phyloP scores from a whole-genome alignment of 1,140 invertebrate genomes.

The Ruditapes philippinarum region DNA sequence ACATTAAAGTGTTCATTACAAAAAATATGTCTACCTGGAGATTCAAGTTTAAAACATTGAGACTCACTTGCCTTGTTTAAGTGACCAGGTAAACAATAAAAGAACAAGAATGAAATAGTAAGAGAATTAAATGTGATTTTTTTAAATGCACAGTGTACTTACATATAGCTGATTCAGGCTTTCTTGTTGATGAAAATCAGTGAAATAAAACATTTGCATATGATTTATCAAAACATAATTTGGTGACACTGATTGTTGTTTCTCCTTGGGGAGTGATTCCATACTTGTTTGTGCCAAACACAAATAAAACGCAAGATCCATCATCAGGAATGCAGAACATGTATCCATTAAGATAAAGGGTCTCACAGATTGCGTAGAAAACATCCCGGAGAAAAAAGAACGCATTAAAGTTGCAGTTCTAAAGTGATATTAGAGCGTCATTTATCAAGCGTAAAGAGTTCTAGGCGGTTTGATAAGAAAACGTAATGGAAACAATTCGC shows the following conservation, averaged over 20 bases:
- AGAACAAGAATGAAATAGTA: too few species aligned
- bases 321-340: conserved; percentile 9
- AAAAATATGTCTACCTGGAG: too few species aligned
- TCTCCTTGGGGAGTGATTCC: not conserved
- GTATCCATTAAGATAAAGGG: not conserved
- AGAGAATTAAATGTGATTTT: too few species aligned
- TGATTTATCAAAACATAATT: conserved; percentile 13
- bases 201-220: too few species aligned
- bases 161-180: too few species aligned
- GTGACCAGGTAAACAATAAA: too few species aligned
- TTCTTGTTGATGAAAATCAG: too few species aligned
- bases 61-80: too few species aligned
- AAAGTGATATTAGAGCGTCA: conserved; percentile 28
- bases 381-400: not conserved
- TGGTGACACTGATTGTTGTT: not conserved
- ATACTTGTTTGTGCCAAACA: not conserved
- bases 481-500: conserved; percentile 23
- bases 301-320: conserved; percentile 1
- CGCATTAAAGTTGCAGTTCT: conserved; percentile 30
- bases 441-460: conserved; percentile 19
- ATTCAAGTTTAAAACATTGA: too few species aligned
- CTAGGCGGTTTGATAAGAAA: conserved; percentile 17
- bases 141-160: too few species aligned
- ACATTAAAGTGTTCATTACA: too few species aligned
- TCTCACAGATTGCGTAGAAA: not conserved